Conservation (phyloP, 2,888 invertebrate species). For the Lasiommata megera region DNA sequence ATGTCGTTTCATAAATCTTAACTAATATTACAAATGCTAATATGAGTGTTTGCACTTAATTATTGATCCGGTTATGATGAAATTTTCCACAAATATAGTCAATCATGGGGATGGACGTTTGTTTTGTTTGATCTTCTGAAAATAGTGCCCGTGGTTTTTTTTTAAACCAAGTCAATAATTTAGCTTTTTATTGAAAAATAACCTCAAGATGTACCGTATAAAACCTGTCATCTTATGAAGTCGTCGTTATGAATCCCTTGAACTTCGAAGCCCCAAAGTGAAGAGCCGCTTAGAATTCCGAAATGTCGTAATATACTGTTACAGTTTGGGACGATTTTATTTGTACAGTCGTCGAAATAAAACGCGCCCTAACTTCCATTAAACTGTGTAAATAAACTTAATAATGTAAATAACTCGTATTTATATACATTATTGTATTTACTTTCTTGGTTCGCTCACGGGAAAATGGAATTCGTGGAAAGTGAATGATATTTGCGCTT, state of each 20-base stretch:
- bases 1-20: no score
- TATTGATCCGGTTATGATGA: no score
- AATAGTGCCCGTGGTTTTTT: no score
- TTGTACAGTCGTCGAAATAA: not conserved
- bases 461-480: not conserved
- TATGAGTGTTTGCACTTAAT: no score
- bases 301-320: not conserved
- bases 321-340: not conserved
- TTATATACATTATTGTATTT: slow-evolving; percentile 3
- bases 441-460: not conserved
- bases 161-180: no score
- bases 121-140: no score
- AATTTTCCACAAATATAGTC: no score
- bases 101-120: no score
- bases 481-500: not conserved
- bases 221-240: no score
- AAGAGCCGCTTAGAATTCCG: not conserved
- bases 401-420: slow-evolving; percentile 8
- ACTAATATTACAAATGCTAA: no score
- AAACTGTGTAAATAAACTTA: slow-evolving; percentile 7
- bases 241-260: no score
- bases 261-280: not conserved
- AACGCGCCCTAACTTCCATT: slow-evolving; percentile 3
- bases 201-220: not conserved
- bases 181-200: not conserved